Evolutionary conservation across 2,113 vertebrate genomes (phyloP).

Genomic region (Zapus hudsonius): DNA sequence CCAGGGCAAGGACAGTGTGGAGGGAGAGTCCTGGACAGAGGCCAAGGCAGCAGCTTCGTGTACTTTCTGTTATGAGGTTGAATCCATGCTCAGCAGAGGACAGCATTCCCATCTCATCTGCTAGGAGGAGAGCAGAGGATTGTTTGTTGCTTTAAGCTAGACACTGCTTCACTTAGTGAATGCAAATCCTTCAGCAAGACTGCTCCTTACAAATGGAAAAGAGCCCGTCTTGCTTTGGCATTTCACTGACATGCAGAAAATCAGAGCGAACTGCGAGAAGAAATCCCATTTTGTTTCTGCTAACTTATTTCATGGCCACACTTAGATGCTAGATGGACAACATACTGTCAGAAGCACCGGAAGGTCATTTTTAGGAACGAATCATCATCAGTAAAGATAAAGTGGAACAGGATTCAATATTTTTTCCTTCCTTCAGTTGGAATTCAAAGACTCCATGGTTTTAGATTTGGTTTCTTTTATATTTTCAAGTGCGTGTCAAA

Average conservation of each 20-base stretch:
- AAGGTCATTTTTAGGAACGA: slow-evolving; percentile 49
- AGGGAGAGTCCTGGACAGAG: neutral
- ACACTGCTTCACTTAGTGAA: slow-evolving; percentile 52
- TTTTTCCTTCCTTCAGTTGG: slow-evolving; percentile 34
- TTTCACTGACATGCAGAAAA: slow-evolving; percentile 37
- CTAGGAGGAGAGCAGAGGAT: slow-evolving; percentile 46
- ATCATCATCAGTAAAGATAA: slow-evolving; percentile 43
- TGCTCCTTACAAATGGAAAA: slow-evolving; percentile 61
- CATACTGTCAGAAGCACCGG: slow-evolving; percentile 45
- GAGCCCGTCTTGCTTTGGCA: slow-evolving; percentile 33
- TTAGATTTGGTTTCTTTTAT: slow-evolving; percentile 10
- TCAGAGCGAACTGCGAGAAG: neutral
- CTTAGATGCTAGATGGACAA: slow-evolving; percentile 30
- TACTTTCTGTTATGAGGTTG: neutral
- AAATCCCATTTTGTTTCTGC: slow-evolving; percentile 66
- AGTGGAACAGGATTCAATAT: neutral
- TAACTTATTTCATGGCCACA: slow-evolving; percentile 38
- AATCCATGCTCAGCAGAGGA: slow-evolving; percentile 32
- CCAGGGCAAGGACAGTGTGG: neutral
- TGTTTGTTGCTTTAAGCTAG: slow-evolving; percentile 59
- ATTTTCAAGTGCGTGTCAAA: slow-evolving; percentile 41
- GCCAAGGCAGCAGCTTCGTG: neutral
- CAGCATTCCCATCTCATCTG: slow-evolving; percentile 64
- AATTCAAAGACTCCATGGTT: slow-evolving; percentile 50
- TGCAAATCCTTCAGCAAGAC: slow-evolving; percentile 58